Evolutionary conservation across 2,797 vertebrate species (phyloP).

Genomic region (Tapera naevia): DNA sequence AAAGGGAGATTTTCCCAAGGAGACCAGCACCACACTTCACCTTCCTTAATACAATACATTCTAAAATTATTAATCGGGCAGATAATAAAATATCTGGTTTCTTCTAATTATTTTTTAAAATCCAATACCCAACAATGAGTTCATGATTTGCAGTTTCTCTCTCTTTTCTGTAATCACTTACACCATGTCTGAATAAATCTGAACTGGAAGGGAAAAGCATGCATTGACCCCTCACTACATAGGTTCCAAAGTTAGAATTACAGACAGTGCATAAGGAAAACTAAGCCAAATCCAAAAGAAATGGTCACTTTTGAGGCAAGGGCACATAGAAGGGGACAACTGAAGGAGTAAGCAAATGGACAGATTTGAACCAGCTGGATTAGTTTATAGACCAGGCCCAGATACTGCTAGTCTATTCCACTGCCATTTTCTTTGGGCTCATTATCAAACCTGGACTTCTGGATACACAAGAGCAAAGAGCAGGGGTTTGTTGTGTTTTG

Average conservation of each 20-base stretch:
- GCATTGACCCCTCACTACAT: neutral
- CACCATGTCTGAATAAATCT: neutral
- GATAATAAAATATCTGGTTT: neutral
- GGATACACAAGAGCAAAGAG: neutral
- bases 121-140: fast-evolving
- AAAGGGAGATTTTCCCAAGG: neutral
- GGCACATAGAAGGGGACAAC: neutral
- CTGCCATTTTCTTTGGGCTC: neutral
- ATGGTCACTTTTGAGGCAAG: neutral
- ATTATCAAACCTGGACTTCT: neutral
- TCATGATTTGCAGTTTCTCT: neutral
- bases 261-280: neutral
- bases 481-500: no score
- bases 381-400: neutral
- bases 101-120: neutral
- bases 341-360: neutral
- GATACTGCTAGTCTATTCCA: neutral
- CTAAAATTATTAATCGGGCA: neutral
- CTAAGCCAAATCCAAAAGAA: neutral
- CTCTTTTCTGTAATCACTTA: neutral
- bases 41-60: slow-evolving; percentile 20
- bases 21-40: neutral
- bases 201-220: neutral
- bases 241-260: neutral
- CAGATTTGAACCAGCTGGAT: neutral